Evolutionary conservation across 2,797 vertebrate species (phyloP).

Genomic region (Hyperoplus immaculatus): DNA sequence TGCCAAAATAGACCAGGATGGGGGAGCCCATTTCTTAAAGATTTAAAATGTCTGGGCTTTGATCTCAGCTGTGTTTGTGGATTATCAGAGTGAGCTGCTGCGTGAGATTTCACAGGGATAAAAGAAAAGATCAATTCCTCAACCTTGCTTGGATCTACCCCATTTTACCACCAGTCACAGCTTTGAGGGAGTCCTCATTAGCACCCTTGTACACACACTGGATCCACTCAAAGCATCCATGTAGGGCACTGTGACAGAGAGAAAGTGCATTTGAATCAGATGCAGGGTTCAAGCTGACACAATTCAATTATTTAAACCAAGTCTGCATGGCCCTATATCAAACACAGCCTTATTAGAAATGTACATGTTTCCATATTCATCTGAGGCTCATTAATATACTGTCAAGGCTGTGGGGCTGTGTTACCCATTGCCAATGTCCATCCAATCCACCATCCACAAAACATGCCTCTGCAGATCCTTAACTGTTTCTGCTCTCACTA

Average conservation of each 20-base stretch:
- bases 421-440: background rate
- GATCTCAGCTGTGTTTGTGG: conserved; percentile 66
- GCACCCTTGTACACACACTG: conserved; percentile 21
- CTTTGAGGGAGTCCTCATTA: conserved; percentile 68
- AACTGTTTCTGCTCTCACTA: conserved; percentile 8
- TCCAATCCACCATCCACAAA: background rate
- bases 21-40: conserved; percentile 36
- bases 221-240: conserved; percentile 27
- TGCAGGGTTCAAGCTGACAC: conserved; percentile 30
- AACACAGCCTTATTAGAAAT: conserved; percentile 19
- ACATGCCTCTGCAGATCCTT: background rate
- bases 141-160: conserved; percentile 56
- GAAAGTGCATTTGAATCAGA: conserved; percentile 35
- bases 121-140: conserved; percentile 64
- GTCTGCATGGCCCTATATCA: conserved; percentile 10
- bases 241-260: conserved; percentile 27
- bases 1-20: conserved; percentile 27
- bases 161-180: conserved; percentile 50
- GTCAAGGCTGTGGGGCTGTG: too few relatives aligned
- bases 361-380: background rate
- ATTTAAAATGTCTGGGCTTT: conserved; percentile 63
- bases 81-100: conserved; percentile 67
- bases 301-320: conserved; percentile 47
- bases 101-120: conserved; percentile 63
- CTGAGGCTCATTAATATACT: background rate